Evolutionary conservation across 2,888 invertebrate genomes (phyloP).

Genomic region (Branchinecta sandiegonensis): DNA sequence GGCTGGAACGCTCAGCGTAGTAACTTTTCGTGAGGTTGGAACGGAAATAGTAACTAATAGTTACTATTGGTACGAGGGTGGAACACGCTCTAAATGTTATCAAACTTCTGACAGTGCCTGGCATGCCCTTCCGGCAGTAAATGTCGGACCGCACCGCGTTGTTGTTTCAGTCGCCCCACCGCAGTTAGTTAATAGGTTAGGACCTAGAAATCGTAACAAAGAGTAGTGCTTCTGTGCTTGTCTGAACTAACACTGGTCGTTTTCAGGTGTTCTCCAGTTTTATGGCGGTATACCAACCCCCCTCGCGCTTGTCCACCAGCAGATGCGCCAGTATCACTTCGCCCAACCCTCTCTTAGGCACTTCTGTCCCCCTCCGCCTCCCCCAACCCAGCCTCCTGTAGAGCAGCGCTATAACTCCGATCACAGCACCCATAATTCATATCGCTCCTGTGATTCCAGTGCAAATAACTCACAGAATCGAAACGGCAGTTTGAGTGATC

Average conservation of each 20-base stretch:
- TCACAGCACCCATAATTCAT: background rate
- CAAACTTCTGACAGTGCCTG: no score
- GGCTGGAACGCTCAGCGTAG: no score
- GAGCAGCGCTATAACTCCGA: background rate
- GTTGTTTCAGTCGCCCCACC: no score
- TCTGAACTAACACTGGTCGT: background rate
- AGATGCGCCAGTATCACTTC: slow-evolving; percentile 25
- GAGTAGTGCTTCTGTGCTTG: slow-evolving; percentile 8
- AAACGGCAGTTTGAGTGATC: slow-evolving; percentile 12
- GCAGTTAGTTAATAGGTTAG: no score
- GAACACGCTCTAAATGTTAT: no score
- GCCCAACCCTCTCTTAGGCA: slow-evolving; percentile 23
- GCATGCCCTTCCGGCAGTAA: no score
- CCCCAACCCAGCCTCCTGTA: slow-evolving; percentile 12
- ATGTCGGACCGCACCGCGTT: no score
- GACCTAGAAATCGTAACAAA: no score
- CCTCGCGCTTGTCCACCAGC: slow-evolving; percentile 47
- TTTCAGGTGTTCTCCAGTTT: slow-evolving; percentile 26
- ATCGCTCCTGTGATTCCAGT: slow-evolving; percentile 8
- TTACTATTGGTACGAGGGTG: no score
- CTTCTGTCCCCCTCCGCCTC: slow-evolving; percentile 18
- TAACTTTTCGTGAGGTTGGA: no score
- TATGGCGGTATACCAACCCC: slow-evolving; percentile 59
- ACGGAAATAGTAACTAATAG: no score
- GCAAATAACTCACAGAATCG: slow-evolving; percentile 11